These are phyloP conservation scores for Scatophagus argus DNA, from an alignment of 2,113 vertebrate genomes.

Conservation along the genomic window DNA sequence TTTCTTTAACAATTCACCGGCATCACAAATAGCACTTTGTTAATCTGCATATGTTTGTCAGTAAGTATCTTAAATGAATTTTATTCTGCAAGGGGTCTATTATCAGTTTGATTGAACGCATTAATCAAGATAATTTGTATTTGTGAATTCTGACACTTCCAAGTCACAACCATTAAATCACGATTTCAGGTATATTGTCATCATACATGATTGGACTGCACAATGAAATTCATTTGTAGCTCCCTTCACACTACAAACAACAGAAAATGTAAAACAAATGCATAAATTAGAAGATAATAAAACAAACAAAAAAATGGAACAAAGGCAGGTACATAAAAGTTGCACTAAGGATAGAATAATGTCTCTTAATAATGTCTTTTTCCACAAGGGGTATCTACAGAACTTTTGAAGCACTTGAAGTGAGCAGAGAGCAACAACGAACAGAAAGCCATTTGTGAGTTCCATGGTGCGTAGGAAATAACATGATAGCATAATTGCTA, in stretches of 20 bases:
- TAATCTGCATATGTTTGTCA: conserved; percentile 1
- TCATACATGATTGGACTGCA: too few species aligned
- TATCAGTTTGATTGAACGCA: conserved; percentile 15
- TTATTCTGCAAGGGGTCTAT: neutral
- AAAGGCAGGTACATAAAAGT: too few species aligned
- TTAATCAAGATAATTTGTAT: neutral
- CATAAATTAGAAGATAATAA: too few species aligned
- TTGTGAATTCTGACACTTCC: conserved; percentile 13
- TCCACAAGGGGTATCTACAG: neutral
- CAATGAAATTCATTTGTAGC: too few species aligned
- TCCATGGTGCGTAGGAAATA: conserved; percentile 66
- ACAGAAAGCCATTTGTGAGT: conserved; percentile 54
- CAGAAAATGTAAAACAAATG: too few species aligned
- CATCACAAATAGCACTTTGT: conserved; percentile 4
- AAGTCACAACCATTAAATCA: too few species aligned
- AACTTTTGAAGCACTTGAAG: conserved; percentile 56
- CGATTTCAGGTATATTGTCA: too few species aligned
- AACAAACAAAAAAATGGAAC: too few species aligned
- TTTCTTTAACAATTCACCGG: conserved; percentile 26
- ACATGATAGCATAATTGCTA: conserved; percentile 73
- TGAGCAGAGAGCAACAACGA: conserved; percentile 57
- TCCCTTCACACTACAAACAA: too few species aligned
- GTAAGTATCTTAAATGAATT: neutral
- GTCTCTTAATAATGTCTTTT: too few species aligned
- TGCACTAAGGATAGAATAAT: too few species aligned